Evolutionary conservation across 2,113 vertebrate genomes (phyloP).

Genomic region (Hylia prasina): DNA sequence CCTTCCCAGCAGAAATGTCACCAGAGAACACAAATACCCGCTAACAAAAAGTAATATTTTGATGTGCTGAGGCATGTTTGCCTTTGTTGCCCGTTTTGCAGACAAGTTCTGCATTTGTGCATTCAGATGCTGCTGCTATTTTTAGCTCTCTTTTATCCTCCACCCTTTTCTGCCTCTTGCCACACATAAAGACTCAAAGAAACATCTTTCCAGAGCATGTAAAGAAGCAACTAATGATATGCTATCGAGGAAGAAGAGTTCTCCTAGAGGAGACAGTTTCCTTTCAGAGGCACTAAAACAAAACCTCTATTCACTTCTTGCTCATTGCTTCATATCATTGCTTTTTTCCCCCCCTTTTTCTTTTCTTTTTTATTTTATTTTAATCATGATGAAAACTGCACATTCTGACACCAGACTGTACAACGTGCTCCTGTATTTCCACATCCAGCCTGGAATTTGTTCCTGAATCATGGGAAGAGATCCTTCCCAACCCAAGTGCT

Average conservation of each 20-base stretch:
- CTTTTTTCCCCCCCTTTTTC: not conserved
- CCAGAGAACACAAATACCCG: not conserved
- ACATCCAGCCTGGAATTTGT: not conserved
- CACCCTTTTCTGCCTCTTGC: constrained; percentile 27
- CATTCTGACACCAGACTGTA: not conserved
- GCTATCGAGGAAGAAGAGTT: constrained; percentile 6
- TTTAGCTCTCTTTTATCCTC: constrained; percentile 29
- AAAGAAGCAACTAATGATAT: constrained; percentile 36
- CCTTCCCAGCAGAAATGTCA: not conserved
- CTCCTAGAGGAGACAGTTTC: constrained; percentile 29
- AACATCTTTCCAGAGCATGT: not conserved
- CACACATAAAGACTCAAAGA: constrained; percentile 11
- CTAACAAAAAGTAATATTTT: constrained; percentile 27
- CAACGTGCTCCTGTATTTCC: not conserved
- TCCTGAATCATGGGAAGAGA: not conserved
- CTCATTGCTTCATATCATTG: not conserved
- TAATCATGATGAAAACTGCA: not conserved
- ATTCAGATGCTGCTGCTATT: constrained; percentile 14
- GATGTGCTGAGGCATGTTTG: not conserved
- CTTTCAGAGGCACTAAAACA: constrained; percentile 21
- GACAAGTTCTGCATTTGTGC: not conserved
- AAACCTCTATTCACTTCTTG: constrained; percentile 4
- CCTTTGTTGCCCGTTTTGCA: constrained; percentile 26
- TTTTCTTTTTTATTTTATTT: not conserved
- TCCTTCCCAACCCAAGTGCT: not conserved